These are phyloP conservation scores for Xyliphius kryptos DNA, from an alignment of 2,113 vertebrate species.

Conservation along the genomic window DNA sequence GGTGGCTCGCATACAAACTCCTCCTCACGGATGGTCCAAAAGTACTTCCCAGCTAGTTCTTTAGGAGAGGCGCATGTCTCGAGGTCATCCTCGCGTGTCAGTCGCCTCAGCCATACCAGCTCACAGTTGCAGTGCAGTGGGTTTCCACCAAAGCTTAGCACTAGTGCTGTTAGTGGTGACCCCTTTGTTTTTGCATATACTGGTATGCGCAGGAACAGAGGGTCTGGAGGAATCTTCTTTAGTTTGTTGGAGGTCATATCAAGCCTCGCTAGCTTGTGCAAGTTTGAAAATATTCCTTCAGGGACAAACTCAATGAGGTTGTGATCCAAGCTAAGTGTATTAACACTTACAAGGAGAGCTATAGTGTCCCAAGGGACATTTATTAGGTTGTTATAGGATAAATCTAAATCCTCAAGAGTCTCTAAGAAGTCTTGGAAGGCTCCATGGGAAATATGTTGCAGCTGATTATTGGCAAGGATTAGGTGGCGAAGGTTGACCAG, in stretches of 20 bases:
- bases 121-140: slow-evolving; percentile 77
- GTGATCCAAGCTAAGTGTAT: slow-evolving; percentile 73
- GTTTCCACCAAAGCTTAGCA: slow-evolving; percentile 72
- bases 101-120: slow-evolving; percentile 68
- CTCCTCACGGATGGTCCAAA: slow-evolving; percentile 76
- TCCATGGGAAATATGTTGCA: slow-evolving; percentile 65
- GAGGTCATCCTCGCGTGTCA: slow-evolving; percentile 71
- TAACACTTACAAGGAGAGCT: slow-evolving; percentile 64
- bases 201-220: slow-evolving; percentile 67
- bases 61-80: slow-evolving; percentile 71
- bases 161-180: slow-evolving; percentile 65
- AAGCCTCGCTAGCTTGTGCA: slow-evolving; percentile 72
- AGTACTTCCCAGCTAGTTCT: slow-evolving; percentile 71
- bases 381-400: slow-evolving; percentile 74
- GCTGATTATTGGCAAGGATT: slow-evolving; percentile 75
- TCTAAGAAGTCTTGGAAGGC: slow-evolving; percentile 74
- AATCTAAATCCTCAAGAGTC: slow-evolving; percentile 72
- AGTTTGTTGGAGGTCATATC: slow-evolving; percentile 79
- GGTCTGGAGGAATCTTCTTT: slow-evolving; percentile 75
- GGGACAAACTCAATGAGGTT: slow-evolving; percentile 74
- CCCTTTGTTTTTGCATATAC: slow-evolving; percentile 73
- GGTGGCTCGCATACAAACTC: slow-evolving; percentile 76
- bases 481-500: slow-evolving; percentile 73
- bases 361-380: slow-evolving; percentile 72
- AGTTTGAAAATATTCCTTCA: slow-evolving; percentile 73